Percentiles rank a stretch among this genome's conserved stretches.
Evolutionary conservation across 2,797 vertebrate genomes (phyloP).

Genomic region (Prunella strophiata): DNA sequence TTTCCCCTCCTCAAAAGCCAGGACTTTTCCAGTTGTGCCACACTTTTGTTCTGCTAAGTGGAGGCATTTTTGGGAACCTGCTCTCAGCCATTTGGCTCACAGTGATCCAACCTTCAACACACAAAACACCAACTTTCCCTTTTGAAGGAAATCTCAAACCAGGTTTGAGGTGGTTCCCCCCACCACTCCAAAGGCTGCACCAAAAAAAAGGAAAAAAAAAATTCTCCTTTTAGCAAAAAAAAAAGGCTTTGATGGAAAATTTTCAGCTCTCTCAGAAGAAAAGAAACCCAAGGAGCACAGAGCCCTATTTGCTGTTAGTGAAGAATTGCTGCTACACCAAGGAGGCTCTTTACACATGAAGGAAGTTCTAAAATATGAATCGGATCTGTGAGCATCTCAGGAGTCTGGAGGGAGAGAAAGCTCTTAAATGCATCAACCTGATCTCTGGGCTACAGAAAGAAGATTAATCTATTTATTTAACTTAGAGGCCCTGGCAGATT

Average conservation of each 20-base stretch:
- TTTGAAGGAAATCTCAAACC: background rate
- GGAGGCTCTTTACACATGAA: slow-evolving; percentile 23
- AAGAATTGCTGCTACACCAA: slow-evolving; percentile 26
- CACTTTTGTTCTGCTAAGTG: background rate
- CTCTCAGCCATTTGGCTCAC: background rate
- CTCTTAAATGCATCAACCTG: slow-evolving; percentile 36
- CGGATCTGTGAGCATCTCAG: background rate
- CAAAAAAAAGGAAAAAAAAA: background rate
- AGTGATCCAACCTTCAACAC: background rate
- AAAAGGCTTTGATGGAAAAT: background rate
- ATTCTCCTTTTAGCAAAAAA: background rate
- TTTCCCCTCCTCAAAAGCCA: background rate
- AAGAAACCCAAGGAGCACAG: background rate
- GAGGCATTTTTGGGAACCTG: background rate
- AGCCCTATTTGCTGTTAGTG: background rate
- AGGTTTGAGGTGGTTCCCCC: rapidly evolving
- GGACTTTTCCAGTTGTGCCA: background rate
- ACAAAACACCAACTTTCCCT: background rate
- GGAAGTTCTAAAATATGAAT: slow-evolving; percentile 46
- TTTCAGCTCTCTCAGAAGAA: background rate
- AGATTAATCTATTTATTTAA: slow-evolving; percentile 52
- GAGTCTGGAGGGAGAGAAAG: slow-evolving; percentile 21
- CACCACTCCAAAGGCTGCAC: background rate
- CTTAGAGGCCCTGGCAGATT: slow-evolving; percentile 11
- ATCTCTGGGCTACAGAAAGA: background rate